Percentiles rank a stretch among this genome's conserved stretches.
phyloP scores from a whole-genome alignment of 2,113 vertebrate genomes.

The Cynoglossus semilaevis region DNA sequence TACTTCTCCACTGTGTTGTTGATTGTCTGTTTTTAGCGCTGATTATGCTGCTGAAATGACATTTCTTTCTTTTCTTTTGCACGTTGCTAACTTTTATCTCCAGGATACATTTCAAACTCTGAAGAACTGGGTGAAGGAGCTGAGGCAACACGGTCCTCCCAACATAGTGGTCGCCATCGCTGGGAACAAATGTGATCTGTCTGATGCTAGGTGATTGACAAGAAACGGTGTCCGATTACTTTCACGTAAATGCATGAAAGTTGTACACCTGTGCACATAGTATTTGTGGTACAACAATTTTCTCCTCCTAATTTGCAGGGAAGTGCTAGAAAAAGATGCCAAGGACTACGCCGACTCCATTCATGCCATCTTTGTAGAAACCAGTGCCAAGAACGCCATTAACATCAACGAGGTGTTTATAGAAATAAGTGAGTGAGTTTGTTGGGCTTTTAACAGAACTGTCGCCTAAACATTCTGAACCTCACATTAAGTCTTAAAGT shows the following conservation, averaged over 20 bases:
- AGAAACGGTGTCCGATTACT: too few relatives aligned
- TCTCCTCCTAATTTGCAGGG: constrained; percentile 75
- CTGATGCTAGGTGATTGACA: constrained; percentile 88
- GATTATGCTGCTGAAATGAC: too few relatives aligned
- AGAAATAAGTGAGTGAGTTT: constrained; percentile 95
- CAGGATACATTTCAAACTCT: constrained; percentile 95
- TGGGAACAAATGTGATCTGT: constrained; percentile 96
- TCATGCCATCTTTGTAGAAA: constrained; percentile 97
- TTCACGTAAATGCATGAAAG: constrained; percentile 15
- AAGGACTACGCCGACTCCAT: constrained; percentile 99
- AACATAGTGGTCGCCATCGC: constrained; percentile 97
- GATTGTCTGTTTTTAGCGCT: background rate
- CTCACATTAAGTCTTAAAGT: too few relatives aligned
- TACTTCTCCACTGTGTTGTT: background rate
- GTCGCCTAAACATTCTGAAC: background rate
- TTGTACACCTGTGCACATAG: background rate
- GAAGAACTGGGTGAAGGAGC: constrained; percentile 98
- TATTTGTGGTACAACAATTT: constrained; percentile 16
- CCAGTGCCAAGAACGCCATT: constrained; percentile 96
- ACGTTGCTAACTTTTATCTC: constrained; percentile 14
- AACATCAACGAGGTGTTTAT: constrained; percentile 99
- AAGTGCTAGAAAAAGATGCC: constrained; percentile 94
- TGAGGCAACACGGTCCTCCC: constrained; percentile 93
- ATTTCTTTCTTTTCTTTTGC: background rate
- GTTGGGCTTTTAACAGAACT: constrained; percentile 13